Evolutionary conservation across 1,140 invertebrate genomes (phyloP), one percentile per base, ranked within the genome.

Genomic region (Drosophila bocqueti): DNA sequence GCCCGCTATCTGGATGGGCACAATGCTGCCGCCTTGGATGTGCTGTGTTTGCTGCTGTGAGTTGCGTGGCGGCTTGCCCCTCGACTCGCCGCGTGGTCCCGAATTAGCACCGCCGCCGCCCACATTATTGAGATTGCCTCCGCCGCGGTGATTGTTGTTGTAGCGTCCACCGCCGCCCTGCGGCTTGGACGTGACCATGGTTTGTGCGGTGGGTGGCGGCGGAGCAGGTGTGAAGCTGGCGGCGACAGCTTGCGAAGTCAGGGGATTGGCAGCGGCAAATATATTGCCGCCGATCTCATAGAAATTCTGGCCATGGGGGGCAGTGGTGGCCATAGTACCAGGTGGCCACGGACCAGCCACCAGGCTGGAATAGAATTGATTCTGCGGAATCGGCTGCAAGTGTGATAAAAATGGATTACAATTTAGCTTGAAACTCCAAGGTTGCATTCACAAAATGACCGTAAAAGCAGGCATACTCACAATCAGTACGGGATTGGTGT

Each of bases 261-360:
- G 93, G 46, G 96, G 96, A 93, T 97, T 97, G 79, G 96, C 94
- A 64, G 96, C 94, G 61, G 96, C 94, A 92, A 96, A 96, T 52
- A 97, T 95, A 85, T 94, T 94, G 79, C 95, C 94, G 76, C 95
- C 94, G 80, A 97, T 95, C 83, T 96, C 96, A 89, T 96, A 96
- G 92, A 95, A 96, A 60, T 95, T 94, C 72, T 95, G 93, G 83
- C 94, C 94, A 68, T 93, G 92, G 40, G 81, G 79, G n/a, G 81
- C 64, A 94, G 95, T 90, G 94, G 95, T 77, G 93, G 94, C 93
- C 64, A 91, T 84, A 52, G 91, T 76, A 24, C 84, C 74, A 16
- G 92, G 42, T 16, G 79, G 90, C 92, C 92, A 93, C 8, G 92
- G 92, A 8, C 66, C 47, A 16, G 80, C 66, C 59, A 92, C 77